Percentiles rank a stretch among this genome's conserved stretches.
These are phyloP conservation scores for Nebria brevicollis DNA, from an alignment of 2,888 invertebrate species.

Conservation along the genomic window DNA sequence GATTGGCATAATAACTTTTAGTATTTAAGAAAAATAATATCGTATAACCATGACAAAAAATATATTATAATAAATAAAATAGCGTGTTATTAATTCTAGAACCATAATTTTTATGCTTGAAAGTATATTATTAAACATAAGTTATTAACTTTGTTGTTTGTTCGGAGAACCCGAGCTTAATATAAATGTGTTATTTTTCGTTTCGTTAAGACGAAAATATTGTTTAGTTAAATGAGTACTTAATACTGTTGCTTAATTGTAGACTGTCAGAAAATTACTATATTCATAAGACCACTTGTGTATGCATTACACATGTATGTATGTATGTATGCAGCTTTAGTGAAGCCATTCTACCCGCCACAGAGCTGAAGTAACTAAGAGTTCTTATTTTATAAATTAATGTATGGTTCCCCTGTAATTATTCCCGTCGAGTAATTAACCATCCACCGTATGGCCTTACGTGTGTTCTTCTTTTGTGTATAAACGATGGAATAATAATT, in stretches of 20 bases:
- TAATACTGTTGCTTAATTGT: conserved; percentile 38
- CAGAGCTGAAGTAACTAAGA: conserved; percentile 13
- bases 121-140: too few species aligned
- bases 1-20: too few species aligned
- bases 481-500: conserved; percentile 36
- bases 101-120: too few species aligned
- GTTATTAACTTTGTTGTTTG: too few species aligned
- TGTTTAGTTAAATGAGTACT: conserved; percentile 40
- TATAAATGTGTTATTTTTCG: not conserved
- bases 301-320: conserved; percentile 29
- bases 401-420: conserved; percentile 36
- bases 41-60: too few species aligned
- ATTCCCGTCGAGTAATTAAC: conserved; percentile 37
- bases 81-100: too few species aligned
- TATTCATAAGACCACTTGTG: conserved; percentile 38
- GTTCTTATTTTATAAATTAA: conserved; percentile 37
- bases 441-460: conserved; percentile 15
- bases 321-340: not conserved
- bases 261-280: conserved; percentile 44
- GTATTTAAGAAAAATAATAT: too few species aligned
- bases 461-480: not conserved
- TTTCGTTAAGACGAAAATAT: not conserved
- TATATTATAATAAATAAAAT: too few species aligned
- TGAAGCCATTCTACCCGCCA: not conserved
- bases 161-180: not conserved